Base-by-base conservation (phyloP, 64 coral and sea anemone species). In the Catalaphyllia jardinei region DNA sequence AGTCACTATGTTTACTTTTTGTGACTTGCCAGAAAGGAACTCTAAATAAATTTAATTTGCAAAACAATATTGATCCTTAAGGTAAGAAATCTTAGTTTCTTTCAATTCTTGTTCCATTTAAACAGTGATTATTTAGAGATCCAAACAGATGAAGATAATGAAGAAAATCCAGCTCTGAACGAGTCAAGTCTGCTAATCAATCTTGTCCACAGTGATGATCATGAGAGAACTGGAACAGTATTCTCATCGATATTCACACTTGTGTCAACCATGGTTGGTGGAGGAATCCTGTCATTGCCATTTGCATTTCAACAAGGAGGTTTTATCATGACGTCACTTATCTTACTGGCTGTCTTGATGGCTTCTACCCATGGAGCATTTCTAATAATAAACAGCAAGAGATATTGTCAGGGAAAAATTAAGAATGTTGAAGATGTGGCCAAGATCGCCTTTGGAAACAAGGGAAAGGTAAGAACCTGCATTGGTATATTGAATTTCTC, bases 231-330 rank as follows among this genome's bases (percentile, higher is more conserved):
- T 84, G 95, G 95, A 38, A 96, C 95, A 81, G 90, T 96, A 24
- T 82, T 93, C 52, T 96, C 95, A 72, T 96, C 95, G 76, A 96
- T 96, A 79, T 93, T 96, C 38, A 96, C 95, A 3, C 88, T 96
- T 63, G 72, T 96, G 39, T 96, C 95, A 29, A 96, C 95, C 15
- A 96, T 96, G 95, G 79, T 96, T 87, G 95, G 95, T 14, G 95
- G 95, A 19, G 95, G 95, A 35, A 71, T 96, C 14, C 80, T 96
- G 28, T 93, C 95, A 39, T 46, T 96, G 7, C 95, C 95, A 77
- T 96, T 96, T 96, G 91, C 95, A 9, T 96, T 96, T 91, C 87
- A 93, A 62, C 91, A 96, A 93, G 95, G 95, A 60, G 95, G 95
- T 30, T 93, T 96, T 87, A 84, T 96, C 39, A 67, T 93, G 72